A percentile compares a stretch with the other conserved stretches of the same genome.
Conservation (phyloP, 2,797 vertebrate species). For the Sebastes dallii region DNA sequence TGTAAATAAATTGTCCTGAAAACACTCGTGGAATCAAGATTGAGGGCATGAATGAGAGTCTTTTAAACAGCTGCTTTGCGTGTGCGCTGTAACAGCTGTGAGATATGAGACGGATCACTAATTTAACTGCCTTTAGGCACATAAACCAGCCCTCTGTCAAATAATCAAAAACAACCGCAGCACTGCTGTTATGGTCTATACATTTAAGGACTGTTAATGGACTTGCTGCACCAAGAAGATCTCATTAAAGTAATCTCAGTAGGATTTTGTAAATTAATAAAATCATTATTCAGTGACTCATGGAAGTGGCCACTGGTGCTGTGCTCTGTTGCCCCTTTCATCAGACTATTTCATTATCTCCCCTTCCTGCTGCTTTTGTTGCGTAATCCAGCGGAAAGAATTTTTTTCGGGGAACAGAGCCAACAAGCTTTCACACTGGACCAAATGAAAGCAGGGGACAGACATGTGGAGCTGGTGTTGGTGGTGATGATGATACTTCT, state of each 20-base stretch:
- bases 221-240: neutral
- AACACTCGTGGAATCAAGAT: neutral
- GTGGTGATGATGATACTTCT: slow-evolving; percentile 4
- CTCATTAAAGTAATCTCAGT: slow-evolving; percentile 31
- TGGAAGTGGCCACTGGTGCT: slow-evolving; percentile 37
- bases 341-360: slow-evolving; percentile 64
- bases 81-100: neutral
- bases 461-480: slow-evolving; percentile 27
- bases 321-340: slow-evolving; percentile 51
- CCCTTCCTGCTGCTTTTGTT: slow-evolving; percentile 73
- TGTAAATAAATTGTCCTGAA: slow-evolving; percentile 16
- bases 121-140: neutral
- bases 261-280: slow-evolving; percentile 41
- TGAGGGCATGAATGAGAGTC: neutral
- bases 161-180: slow-evolving; percentile 13
- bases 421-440: slow-evolving; percentile 55
- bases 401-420: slow-evolving; percentile 48
- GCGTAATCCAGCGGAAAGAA: slow-evolving; percentile 66
- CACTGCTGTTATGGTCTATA: neutral
- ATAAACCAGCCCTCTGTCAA: slow-evolving; percentile 1
- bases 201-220: slow-evolving; percentile 6
- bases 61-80: neutral
- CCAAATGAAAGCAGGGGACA: slow-evolving; percentile 41
- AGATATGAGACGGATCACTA: neutral
- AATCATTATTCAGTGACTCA: slow-evolving; percentile 51